Evolutionary conservation across 2,888 invertebrate genomes (phyloP), one percentile per base, ranked within the genome.

Genomic region (Elysia crispata): DNA sequence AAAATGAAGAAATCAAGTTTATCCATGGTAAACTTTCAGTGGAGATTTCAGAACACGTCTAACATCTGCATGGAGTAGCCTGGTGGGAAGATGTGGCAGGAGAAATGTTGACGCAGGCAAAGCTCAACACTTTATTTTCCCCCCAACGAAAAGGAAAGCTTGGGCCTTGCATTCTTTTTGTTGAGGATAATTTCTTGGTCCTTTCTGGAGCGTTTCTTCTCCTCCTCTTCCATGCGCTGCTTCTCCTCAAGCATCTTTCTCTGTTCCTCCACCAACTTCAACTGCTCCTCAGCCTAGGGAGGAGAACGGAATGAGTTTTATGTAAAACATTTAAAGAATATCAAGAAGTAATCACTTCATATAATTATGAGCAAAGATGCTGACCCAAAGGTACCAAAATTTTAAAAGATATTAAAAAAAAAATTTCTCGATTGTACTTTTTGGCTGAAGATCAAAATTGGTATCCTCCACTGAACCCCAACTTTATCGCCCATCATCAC

Each of bases 131-230:
- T 41, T 76, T 81, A 80, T 79, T 79, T 82, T 6, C 76, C 79
- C 6, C 88, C 88, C 57, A 90, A 83, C 78, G 87, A 87, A 83
- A 98, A 98, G 77, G 98, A 98, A 86, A 98, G 94, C 93, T 97
- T 97, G 83, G 98, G 98, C 92, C 98, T 94, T 82, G 98, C 97
- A 80, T 91, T 91, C 94, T 98, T 98, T 94, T 98, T 98, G 87
- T 98, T 98, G 89, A 98, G 94, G 89, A 98, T 98, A 93, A 97
- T 96, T 94, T 97, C 98, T 93, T 98, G 98, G 93, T 98, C 98
- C 92, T 97, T 97, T 93, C 97, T 97, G 82, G 96, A 94, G 89
- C 97, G 95, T 90, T 96, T 96, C 91, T 97, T 97, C 92, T 97
- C 97, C 92, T 98, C 97, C 92, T 97, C 97, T 91, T 96, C 95